Percentiles rank a stretch among this genome's conserved stretches.
These are phyloP conservation scores for Colletes collaris DNA, from an alignment of 2,888 invertebrate species.

Conservation along the genomic window DNA sequence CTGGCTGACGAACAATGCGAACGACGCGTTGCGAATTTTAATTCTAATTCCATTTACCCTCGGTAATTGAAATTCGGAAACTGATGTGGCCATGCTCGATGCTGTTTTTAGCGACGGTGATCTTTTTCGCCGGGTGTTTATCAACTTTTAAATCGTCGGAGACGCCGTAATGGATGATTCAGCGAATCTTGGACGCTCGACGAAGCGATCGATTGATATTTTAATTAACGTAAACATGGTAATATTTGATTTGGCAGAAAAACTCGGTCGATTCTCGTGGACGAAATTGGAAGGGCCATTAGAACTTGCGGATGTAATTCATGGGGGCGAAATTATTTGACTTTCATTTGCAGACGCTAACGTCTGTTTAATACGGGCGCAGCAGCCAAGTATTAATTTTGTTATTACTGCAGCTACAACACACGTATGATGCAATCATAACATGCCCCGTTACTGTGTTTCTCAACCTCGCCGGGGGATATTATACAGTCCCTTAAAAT, in stretches of 20 bases:
- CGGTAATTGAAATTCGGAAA: too few relatives aligned
- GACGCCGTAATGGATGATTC: too few relatives aligned
- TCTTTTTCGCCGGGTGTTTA: too few relatives aligned
- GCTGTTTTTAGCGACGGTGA: too few relatives aligned
- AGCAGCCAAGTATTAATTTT: slow-evolving; percentile 60
- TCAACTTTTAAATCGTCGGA: too few relatives aligned
- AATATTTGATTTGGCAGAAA: too few relatives aligned
- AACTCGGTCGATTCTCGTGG: not conserved
- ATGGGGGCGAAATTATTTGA: slow-evolving; percentile 23
- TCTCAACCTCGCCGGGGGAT: slow-evolving; percentile 59
- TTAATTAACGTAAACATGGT: too few relatives aligned
- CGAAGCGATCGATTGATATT: too few relatives aligned
- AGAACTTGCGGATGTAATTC: not conserved
- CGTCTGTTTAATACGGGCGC: slow-evolving; percentile 24
- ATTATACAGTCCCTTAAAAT: slow-evolving; percentile 62
- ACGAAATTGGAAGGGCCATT: not conserved
- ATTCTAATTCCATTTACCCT: not conserved
- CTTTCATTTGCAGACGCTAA: slow-evolving; percentile 23
- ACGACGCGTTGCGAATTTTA: slow-evolving; percentile 24
- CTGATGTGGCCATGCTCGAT: too few relatives aligned
- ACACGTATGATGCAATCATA: slow-evolving; percentile 66
- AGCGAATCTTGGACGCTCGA: too few relatives aligned
- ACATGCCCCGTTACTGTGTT: slow-evolving; percentile 58
- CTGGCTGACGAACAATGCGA: slow-evolving; percentile 25
- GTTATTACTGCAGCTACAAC: slow-evolving; percentile 59